A percentile compares a stretch with the other conserved stretches of the same genome.
These are phyloP conservation scores for Hydrolagus colliei DNA, from an alignment of 2,797 vertebrate genomes.

Conservation along the genomic window DNA sequence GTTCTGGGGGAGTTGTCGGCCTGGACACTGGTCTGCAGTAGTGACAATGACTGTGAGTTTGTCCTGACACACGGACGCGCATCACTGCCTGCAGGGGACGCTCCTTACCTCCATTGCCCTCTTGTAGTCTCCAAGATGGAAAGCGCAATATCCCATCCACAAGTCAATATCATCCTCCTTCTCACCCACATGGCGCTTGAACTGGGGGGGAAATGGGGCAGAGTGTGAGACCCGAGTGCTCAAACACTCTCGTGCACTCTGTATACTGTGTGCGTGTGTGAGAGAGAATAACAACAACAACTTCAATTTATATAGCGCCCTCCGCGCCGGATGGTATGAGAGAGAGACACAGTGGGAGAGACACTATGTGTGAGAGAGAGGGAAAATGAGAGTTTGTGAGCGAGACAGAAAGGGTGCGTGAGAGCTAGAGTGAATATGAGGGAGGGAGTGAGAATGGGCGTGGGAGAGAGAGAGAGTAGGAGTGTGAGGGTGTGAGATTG, in stretches of 20 bases:
- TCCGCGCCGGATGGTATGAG: not conserved
- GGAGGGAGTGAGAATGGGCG: no score
- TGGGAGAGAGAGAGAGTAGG: no score
- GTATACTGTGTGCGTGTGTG: slow-evolving; percentile 11
- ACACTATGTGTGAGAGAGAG: not conserved
- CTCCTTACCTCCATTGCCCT: slow-evolving; percentile 80
- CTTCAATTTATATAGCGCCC: no score
- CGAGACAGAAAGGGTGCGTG: no score
- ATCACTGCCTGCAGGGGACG: no score
- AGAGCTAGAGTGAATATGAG: no score
- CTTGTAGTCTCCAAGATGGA: slow-evolving; percentile 89
- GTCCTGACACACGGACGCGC: not conserved
- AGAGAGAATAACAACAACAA: not conserved
- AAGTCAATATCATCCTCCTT: slow-evolving; percentile 71
- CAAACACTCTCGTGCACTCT: not conserved
- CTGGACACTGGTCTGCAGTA: not conserved
- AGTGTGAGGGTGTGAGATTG: no score
- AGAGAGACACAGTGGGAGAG: not conserved
- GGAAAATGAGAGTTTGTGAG: no score
- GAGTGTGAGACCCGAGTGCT: not conserved
- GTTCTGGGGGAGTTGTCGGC: not conserved
- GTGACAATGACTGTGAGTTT: not conserved
- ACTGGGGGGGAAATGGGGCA: slow-evolving; percentile 54
- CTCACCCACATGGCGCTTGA: slow-evolving; percentile 77
- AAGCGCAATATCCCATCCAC: slow-evolving; percentile 88